These are phyloP conservation scores for Tachypleus tridentatus DNA, from an alignment of 1,140 invertebrate species.

Conservation along the genomic window DNA sequence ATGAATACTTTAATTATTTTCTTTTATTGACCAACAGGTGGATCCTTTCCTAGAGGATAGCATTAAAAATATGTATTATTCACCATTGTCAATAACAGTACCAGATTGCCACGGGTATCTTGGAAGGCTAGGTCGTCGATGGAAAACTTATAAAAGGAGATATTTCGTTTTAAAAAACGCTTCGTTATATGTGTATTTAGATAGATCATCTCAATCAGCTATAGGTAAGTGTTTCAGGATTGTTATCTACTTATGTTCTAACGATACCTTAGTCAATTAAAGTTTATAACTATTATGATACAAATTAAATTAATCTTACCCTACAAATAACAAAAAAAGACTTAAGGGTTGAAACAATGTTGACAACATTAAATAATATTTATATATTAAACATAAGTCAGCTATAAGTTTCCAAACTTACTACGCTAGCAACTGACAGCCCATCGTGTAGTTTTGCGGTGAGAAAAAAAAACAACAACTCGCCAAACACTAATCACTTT, in stretches of 20 bases:
- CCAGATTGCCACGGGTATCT: slow-evolving; percentile 86
- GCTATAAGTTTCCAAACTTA: too few species aligned
- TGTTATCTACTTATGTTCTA: background rate
- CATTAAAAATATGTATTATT: slow-evolving; percentile 36
- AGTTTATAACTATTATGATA: background rate
- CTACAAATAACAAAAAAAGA: background rate
- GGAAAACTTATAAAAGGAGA: slow-evolving; percentile 72
- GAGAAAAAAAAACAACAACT: too few species aligned
- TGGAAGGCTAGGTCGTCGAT: slow-evolving; percentile 53
- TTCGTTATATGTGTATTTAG: slow-evolving; percentile 85
- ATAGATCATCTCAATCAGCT: slow-evolving; percentile 67
- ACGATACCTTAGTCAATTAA: background rate
- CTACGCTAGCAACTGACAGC: too few species aligned
- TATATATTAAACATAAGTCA: too few species aligned
- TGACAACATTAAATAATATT: too few species aligned
- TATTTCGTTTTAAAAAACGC: slow-evolving; percentile 94
- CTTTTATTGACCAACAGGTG: slow-evolving; percentile 36
- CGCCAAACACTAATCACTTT: too few species aligned
- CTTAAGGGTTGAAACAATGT: background rate
- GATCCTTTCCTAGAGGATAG: slow-evolving; percentile 64
- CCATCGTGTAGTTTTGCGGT: too few species aligned
- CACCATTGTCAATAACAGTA: slow-evolving; percentile 49
- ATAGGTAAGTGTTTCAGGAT: slow-evolving; percentile 48
- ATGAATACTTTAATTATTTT: slow-evolving; percentile 3
- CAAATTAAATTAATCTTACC: background rate